phyloP scores from a whole-genome alignment of 2,797 vertebrate species.

The Gymnoscopelus braueri region DNA sequence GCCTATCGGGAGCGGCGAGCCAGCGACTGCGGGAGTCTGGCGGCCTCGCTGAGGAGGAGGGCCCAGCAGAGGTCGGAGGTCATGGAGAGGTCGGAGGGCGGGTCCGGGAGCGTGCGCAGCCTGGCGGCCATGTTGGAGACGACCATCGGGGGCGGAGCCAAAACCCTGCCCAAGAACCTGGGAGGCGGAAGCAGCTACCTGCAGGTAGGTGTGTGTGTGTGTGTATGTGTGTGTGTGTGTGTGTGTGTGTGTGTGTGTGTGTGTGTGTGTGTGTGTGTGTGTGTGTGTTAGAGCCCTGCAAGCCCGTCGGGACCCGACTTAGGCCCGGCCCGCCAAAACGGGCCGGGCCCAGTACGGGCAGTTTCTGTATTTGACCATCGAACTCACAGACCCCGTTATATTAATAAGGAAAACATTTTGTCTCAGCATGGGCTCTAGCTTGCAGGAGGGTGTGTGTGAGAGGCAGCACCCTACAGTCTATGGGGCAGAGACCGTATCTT shows the following conservation, averaged over 20 bases:
- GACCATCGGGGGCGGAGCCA: constrained; percentile 88
- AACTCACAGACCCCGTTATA: too few species aligned
- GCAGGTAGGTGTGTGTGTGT: constrained; percentile 62
- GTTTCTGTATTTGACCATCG: too few species aligned
- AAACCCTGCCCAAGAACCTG: constrained; percentile 74
- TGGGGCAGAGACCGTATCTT: too few species aligned
- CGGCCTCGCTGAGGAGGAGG: constrained; percentile 58
- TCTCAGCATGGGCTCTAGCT: too few species aligned
- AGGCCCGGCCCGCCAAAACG: too few species aligned
- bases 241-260: not conserved
- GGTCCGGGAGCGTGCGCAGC: constrained; percentile 92
- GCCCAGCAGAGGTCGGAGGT: constrained; percentile 51
- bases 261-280: too few species aligned
- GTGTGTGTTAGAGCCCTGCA: not conserved
- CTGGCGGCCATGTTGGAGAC: constrained; percentile 96
- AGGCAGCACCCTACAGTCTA: too few species aligned
- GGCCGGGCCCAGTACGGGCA: too few species aligned
- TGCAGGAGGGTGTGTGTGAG: too few species aligned
- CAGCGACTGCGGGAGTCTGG: constrained; percentile 87
- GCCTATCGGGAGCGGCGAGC: constrained; percentile 85
- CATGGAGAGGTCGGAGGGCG: constrained; percentile 75
- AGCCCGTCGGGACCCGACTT: too few species aligned
- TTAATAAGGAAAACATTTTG: too few species aligned
- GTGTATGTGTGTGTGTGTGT: constrained; percentile 6
- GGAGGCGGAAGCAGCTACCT: constrained; percentile 68